Conservation (phyloP, 1,140 invertebrate genomes). For the Anastrepha obliqua region DNA sequence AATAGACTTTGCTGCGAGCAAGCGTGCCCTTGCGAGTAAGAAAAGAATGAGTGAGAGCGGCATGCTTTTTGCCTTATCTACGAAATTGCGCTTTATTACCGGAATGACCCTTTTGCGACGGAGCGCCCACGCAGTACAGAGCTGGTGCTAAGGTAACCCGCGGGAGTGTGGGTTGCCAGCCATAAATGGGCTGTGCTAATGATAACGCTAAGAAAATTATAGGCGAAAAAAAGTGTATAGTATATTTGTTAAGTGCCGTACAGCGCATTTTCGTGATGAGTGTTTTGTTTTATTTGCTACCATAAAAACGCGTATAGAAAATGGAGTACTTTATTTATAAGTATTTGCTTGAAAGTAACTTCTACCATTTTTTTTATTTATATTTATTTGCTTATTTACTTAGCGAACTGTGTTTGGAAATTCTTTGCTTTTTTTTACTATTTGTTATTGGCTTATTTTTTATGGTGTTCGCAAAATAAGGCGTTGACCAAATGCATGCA, state of each 20-base stretch:
- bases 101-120: slow-evolving; percentile 46
- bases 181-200: slow-evolving; percentile 37
- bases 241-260: not conserved
- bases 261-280: not conserved
- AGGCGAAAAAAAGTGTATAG: not conserved
- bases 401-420: not conserved
- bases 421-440: not conserved
- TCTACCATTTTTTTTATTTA: not conserved
- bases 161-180: not conserved
- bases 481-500: not conserved
- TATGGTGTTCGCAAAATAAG: not conserved
- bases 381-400: not conserved
- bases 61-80: slow-evolving; percentile 42
- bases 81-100: slow-evolving; percentile 49
- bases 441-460: not conserved
- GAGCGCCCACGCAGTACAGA: not conserved
- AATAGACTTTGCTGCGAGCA: not conserved
- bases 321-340: not conserved
- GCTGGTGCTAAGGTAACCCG: not conserved
- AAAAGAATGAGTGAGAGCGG: not conserved
- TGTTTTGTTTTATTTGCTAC: not conserved
- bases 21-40: not conserved
- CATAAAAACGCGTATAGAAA: not conserved
- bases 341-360: not conserved
- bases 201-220: slow-evolving; percentile 28